phyloP scores from a whole-genome alignment of 2,797 vertebrate genomes.

The Acrossocheilus wenchowensis region DNA sequence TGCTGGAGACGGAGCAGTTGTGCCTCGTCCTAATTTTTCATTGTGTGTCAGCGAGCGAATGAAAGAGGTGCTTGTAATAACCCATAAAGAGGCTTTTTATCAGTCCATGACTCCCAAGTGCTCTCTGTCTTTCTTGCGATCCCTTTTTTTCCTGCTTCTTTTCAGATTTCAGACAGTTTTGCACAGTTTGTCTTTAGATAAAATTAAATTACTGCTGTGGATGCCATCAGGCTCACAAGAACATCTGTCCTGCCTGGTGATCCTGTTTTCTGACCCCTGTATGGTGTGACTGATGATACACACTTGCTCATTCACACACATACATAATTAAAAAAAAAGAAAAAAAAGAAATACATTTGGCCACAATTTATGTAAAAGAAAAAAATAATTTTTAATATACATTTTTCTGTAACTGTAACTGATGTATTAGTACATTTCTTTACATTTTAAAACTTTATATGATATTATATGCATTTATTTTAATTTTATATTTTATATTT shows the following conservation, averaged over 20 bases:
- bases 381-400: neutral
- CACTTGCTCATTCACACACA: conserved; percentile 19
- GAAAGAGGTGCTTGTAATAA: conserved; percentile 63
- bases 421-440: neutral
- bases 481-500: neutral
- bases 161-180: conserved; percentile 42
- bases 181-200: conserved; percentile 57
- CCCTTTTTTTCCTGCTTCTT: conserved; percentile 5
- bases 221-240: conserved; percentile 20
- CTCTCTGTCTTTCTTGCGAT: conserved; percentile 36
- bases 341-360: neutral
- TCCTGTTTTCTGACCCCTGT: conserved; percentile 53
- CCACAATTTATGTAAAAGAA: neutral
- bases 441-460: neutral
- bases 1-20: conserved; percentile 53
- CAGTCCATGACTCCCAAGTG: conserved; percentile 22
- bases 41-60: conserved; percentile 57
- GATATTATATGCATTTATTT: neutral
- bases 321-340: neutral
- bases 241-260: conserved; percentile 64
- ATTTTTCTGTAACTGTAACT: neutral
- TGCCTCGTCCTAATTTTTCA: conserved; percentile 64
- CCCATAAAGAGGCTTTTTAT: conserved; percentile 57
- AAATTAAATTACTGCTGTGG: conserved; percentile 51
- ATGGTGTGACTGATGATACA: conserved; percentile 9